phyloP scores from a whole-genome alignment of 2,113 vertebrate genomes.

The Cercopithecus mona region DNA sequence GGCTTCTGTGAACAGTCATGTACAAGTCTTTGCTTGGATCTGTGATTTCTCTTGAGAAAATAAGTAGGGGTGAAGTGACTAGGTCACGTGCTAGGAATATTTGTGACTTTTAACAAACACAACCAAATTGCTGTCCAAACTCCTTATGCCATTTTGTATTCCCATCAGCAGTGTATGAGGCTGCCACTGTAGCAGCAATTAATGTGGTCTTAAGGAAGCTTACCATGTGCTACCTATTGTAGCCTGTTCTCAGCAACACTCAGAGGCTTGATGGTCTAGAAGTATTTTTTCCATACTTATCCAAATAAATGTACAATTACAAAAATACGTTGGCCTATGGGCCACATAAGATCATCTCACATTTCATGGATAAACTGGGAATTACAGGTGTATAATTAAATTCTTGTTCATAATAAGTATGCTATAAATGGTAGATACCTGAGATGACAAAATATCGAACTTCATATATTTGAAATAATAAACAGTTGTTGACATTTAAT shows the following conservation, averaged over 20 bases:
- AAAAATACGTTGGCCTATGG: neutral
- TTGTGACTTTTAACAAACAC: neutral
- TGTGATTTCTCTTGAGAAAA: neutral
- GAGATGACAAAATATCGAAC: neutral
- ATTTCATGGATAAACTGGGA: neutral
- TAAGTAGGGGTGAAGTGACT: neutral
- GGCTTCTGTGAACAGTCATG: neutral
- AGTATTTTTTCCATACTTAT: neutral
- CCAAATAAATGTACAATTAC: neutral
- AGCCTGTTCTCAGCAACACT: neutral
- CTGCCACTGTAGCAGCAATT: fast-evolving
- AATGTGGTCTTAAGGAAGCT: too few species aligned
- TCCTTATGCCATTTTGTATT: fast-evolving
- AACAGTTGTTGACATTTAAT: neutral
- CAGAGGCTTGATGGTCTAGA: neutral
- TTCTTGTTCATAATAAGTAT: neutral
- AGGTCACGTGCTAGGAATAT: neutral
- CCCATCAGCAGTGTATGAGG: neutral
- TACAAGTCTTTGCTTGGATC: neutral
- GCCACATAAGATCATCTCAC: neutral
- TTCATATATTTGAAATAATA: neutral
- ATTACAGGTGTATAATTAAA: neutral
- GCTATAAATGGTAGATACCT: neutral
- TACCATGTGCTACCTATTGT: neutral
- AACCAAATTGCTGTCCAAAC: neutral